Evolutionary conservation across 2,888 invertebrate genomes (phyloP), one percentile per base, ranked within the genome.

Genomic region (Automeris io): DNA sequence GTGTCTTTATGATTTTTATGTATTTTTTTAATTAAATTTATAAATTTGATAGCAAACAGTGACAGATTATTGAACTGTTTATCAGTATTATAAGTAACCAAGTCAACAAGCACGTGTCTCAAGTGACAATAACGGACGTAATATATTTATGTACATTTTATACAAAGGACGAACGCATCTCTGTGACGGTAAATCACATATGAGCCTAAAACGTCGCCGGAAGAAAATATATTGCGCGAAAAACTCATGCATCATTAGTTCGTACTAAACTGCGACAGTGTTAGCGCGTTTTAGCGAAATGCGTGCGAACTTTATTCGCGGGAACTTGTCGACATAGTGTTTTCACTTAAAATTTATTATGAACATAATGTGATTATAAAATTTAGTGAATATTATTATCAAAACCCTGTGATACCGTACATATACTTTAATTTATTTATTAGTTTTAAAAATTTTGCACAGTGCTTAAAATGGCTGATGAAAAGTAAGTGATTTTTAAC

Each of bases 401-500:
- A 23, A 6, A 12, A 13, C 23, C n/a, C 23, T 22, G 34, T 34
- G 34, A 34, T 34, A 34, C 16, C 16, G 11, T 34, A 18, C 21
- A 22, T 2, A 34, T 16, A 22, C 12, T 19, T 11, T 1, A 34
- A 16, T 29, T 16, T 29, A 29, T 29, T 16, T 29, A 13, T 29
- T 29, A 16, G 8, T 16, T 16, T 29, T 23, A 33, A 33, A 34
- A 8, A 3, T n/a, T 22, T 23, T 13, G 16, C 21, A 23, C 5
- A 26, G 26, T 33, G 33, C 26, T 22, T 12, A 37, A 18, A 22
- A 39, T 39, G 39, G 34, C 34, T 4, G 39, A 39, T 16, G 39
- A 39, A 29, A 39, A 39, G 39, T 39, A 16, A 39, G 39, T 39
- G 21, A 23, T 34, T 11, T 13, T 34, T 13, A n/a, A 26, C n/a